These are phyloP conservation scores for Drosophila insularis DNA, from an alignment of 1,140 invertebrate genomes.

Conservation along the genomic window DNA sequence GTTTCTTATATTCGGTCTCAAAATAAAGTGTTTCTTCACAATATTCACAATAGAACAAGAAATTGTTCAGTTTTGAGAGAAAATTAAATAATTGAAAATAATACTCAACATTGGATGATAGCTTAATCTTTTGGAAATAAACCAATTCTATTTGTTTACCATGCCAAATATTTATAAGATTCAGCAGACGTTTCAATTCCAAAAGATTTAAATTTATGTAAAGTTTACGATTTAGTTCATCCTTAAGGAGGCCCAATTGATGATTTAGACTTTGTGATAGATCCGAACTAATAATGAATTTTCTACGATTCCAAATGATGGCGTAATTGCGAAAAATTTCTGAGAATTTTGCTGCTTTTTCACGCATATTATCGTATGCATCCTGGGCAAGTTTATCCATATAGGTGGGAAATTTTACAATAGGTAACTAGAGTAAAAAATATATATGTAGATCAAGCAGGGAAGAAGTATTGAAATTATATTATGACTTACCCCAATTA, in stretches of 20 bases:
- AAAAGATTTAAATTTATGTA: slow-evolving; percentile 11
- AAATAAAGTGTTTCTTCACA: slow-evolving; percentile 36
- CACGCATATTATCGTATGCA: slow-evolving; percentile 28
- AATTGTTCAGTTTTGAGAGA: slow-evolving; percentile 44
- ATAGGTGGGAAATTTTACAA: slow-evolving; percentile 27
- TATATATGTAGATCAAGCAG: background rate
- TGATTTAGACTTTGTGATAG: background rate
- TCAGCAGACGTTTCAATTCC: slow-evolving; percentile 66
- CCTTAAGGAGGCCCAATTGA: background rate
- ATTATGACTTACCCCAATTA: slow-evolving; percentile 49
- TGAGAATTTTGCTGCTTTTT: slow-evolving; percentile 31
- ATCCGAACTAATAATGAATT: background rate
- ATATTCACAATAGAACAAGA: slow-evolving; percentile 41
- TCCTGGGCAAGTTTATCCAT: slow-evolving; percentile 45
- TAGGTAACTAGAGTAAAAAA: slow-evolving; percentile 35
- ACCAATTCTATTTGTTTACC: slow-evolving; percentile 32
- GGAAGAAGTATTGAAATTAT: background rate
- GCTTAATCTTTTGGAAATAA: slow-evolving; percentile 25
- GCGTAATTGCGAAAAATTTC: slow-evolving; percentile 23
- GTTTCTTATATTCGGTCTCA: slow-evolving; percentile 37
- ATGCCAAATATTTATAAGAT: slow-evolving; percentile 58
- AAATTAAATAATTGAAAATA: slow-evolving; percentile 54
- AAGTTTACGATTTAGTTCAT: slow-evolving; percentile 37
- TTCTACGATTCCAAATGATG: slow-evolving; percentile 25
- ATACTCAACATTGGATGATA: slow-evolving; percentile 17